Conservation (phyloP, 2,888 invertebrate species). For the Epinotia brunnichana region DNA sequence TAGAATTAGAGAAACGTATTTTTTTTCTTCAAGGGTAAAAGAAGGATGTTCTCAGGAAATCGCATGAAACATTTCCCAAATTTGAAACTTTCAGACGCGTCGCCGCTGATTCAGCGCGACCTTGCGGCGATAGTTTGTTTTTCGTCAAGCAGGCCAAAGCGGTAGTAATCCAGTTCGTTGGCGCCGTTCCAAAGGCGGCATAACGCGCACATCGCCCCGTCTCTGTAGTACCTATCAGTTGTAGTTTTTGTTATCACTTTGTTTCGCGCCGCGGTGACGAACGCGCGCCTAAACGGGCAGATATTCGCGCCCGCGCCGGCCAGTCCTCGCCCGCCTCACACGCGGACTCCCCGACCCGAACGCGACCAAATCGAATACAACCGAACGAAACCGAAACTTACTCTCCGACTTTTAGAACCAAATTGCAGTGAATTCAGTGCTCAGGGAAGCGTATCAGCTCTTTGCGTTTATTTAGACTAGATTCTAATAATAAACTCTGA, state of each 20-base stretch:
- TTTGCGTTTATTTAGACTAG: constrained; percentile 56
- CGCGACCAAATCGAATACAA: constrained; percentile 65
- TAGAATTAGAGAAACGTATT: background rate
- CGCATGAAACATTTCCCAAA: constrained; percentile 13
- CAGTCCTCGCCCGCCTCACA: constrained; percentile 67
- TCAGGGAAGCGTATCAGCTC: constrained; percentile 30
- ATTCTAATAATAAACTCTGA: constrained; percentile 72
- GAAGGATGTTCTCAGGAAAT: constrained; percentile 1
- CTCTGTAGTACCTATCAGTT: constrained; percentile 55
- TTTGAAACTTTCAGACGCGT: constrained; percentile 49
- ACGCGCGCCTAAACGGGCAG: constrained; percentile 65
- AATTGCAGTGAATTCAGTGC: constrained; percentile 50
- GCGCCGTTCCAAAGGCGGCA: constrained; percentile 65
- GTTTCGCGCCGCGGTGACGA: constrained; percentile 70
- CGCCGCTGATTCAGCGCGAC: constrained; percentile 50
- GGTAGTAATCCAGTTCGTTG: constrained; percentile 61
- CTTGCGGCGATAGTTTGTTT: constrained; percentile 64
- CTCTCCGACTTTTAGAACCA: constrained; percentile 53
- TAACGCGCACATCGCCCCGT: constrained; percentile 48
- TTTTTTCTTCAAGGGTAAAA: background rate
- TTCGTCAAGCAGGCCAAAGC: constrained; percentile 57
- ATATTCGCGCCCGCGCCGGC: constrained; percentile 55
- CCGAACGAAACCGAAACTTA: constrained; percentile 73
- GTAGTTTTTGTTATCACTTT: constrained; percentile 78
- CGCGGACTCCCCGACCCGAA: constrained; percentile 66